These are phyloP conservation scores for Eulemur macaco DNA, from an alignment of 2,113 vertebrate species.

Conservation along the genomic window DNA sequence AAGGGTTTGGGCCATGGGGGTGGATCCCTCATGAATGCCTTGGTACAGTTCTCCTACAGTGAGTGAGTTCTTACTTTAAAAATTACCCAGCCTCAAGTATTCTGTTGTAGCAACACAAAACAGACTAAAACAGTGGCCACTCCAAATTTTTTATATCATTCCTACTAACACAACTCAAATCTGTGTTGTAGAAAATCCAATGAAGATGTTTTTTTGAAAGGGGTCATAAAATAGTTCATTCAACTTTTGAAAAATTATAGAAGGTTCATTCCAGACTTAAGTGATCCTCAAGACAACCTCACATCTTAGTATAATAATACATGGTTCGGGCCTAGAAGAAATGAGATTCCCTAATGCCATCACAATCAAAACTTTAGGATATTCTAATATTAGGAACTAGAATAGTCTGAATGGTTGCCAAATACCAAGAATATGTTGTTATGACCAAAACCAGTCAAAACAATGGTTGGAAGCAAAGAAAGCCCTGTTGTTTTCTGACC, in stretches of 20 bases:
- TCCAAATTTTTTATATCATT: slow-evolving; percentile 11
- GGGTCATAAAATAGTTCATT: not conserved
- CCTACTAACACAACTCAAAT: not conserved
- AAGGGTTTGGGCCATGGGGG: not conserved
- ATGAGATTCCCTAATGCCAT: not conserved
- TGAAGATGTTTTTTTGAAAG: not conserved
- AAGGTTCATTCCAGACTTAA: not conserved
- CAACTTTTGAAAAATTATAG: not conserved
- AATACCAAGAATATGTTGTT: slow-evolving; percentile 19
- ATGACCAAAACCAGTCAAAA: not conserved
- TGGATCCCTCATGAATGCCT: not conserved
- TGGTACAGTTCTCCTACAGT: not conserved
- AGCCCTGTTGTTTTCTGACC: not conserved
- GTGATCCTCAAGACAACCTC: not conserved
- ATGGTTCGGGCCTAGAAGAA: not conserved
- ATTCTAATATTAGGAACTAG: not conserved
- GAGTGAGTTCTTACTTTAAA: not conserved
- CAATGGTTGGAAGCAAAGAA: not conserved
- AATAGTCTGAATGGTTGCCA: not conserved
- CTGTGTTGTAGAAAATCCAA: not conserved
- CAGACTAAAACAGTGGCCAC: not conserved
- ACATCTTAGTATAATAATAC: not conserved
- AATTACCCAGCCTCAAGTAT: not conserved
- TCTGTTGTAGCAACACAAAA: not conserved
- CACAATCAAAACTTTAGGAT: not conserved